Base-by-base conservation (phyloP, 2,888 invertebrate genomes). In the Pyrocoelia pectoralis region DNA sequence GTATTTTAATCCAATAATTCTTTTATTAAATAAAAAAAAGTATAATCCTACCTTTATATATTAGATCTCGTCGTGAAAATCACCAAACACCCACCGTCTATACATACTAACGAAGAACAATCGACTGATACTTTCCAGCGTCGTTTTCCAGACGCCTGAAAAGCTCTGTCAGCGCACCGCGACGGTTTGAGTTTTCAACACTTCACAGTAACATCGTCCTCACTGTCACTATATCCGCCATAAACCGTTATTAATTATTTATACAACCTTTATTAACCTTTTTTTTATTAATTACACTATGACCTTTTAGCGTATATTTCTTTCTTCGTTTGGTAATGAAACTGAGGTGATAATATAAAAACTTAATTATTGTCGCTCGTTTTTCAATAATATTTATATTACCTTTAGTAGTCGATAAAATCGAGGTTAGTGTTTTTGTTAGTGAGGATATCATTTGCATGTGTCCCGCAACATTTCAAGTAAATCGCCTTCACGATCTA, bases 121-220 rank as follows among this genome's bases (percentile, higher is more conserved):
- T 67, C 68, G 63, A 68, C 68, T 68, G 68, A 68, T 64, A 66
- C 60, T 66, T 58, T 51, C 58, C 66, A 66, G 57, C 66, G 68
- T 51, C 62, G 63, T 46, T 63, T 63, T 58, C 58, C 63, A 58
- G 55, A 57, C 58, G 63, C 58, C 51, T 41, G 56, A 61, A 61
- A 56, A 41, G 28, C 41, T 46, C 33, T 59, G 58, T 58, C 58
- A 63, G 63, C 65, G 61, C 61, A 61, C 59, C 43, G 55, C 53
- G 53, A 56, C 40, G 50, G 46, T 33, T 51, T 33, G 28, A 58
- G 50, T 56, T 55, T 61, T 50, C 51, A 51, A 17, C 29, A 56
- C 19, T 55, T 56, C 40, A 55, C 43, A n/a, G 43, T 40, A 50
- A 28, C 40, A 56, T 40, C 55, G 46, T 51, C 56, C 49, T 14